These are phyloP conservation scores for Halictus rubicundus DNA, from an alignment of 1,140 invertebrate species.

Conservation along the genomic window DNA sequence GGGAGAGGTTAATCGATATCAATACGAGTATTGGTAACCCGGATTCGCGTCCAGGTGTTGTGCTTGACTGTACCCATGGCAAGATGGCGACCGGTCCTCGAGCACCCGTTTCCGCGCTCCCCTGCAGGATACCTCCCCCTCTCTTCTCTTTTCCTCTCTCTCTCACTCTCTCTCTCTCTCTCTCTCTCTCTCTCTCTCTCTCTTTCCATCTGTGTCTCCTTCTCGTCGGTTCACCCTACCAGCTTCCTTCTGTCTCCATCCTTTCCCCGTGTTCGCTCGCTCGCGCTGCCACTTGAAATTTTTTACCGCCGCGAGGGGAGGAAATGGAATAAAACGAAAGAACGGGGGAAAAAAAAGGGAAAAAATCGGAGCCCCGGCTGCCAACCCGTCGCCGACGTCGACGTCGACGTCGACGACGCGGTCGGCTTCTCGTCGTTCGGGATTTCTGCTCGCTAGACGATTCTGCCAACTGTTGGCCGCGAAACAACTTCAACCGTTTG, in stretches of 20 bases:
- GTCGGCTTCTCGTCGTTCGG: neutral
- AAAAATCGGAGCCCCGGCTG: conserved; percentile 64
- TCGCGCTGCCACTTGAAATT: conserved; percentile 65
- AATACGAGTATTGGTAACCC: conserved; percentile 56
- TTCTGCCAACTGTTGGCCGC: neutral
- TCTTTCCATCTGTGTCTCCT: conserved; percentile 44
- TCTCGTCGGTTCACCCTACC: conserved; percentile 18
- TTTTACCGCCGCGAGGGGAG: conserved; percentile 67
- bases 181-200: conserved; percentile 35
- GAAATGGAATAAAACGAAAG: conserved; percentile 69
- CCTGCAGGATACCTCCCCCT: conserved; percentile 56
- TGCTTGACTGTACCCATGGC: conserved; percentile 71
- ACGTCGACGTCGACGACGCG: conserved; percentile 25
- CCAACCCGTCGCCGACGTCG: conserved; percentile 46
- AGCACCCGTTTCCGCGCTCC: conserved; percentile 71
- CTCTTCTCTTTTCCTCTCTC: conserved; percentile 21
- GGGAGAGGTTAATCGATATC: conserved; percentile 50
- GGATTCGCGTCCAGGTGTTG: conserved; percentile 66
- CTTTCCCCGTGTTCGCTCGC: conserved; percentile 36
- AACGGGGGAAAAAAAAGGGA: conserved; percentile 41
- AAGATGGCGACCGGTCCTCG: conserved; percentile 74
- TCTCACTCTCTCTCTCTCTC: conserved; percentile 43
- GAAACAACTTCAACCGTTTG: neutral
- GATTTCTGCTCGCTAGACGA: neutral
- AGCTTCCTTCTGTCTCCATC: conserved; percentile 31